A percentile compares a stretch with the other conserved stretches of the same genome.
phyloP scores from a whole-genome alignment of 2,888 invertebrate genomes.

The Heteromurus nitidus region DNA sequence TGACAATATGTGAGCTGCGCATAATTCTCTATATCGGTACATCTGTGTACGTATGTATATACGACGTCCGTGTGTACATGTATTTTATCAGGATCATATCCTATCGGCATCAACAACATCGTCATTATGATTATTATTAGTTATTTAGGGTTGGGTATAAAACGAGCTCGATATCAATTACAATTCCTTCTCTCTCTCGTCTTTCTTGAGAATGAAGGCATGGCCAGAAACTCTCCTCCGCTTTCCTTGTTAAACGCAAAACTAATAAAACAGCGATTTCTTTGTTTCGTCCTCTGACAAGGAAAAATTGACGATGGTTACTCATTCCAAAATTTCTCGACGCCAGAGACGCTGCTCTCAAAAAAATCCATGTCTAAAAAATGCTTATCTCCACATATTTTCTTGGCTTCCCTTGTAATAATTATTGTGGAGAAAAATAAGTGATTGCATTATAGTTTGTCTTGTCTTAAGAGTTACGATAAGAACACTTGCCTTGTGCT shows the following conservation, averaged over 20 bases:
- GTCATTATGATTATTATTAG: constrained; percentile 24
- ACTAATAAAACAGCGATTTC: constrained; percentile 50
- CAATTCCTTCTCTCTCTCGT: not conserved
- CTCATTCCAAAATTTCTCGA: constrained; percentile 45
- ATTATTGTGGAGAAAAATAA: constrained; percentile 38
- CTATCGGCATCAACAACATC: constrained; percentile 6
- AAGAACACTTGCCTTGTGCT: too few species aligned
- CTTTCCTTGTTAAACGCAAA: not conserved
- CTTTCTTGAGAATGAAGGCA: too few species aligned
- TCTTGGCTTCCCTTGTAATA: too few species aligned
- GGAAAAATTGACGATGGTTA: constrained; percentile 61
- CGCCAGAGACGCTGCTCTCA: not conserved
- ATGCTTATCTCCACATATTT: too few species aligned
- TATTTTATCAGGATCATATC: not conserved
- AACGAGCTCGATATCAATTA: constrained; percentile 17
- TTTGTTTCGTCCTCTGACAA: constrained; percentile 60
- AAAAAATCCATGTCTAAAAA: too few species aligned
- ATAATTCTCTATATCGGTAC: too few species aligned
- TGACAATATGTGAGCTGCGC: not conserved
- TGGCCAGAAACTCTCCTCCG: not conserved
- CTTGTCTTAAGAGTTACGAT: too few species aligned
- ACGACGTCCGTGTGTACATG: too few species aligned
- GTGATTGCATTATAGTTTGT: constrained; percentile 20
- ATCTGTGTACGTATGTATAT: too few species aligned
- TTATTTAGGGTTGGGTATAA: not conserved